A percentile compares a stretch with the other conserved stretches of the same genome.
Conservation (phyloP, 2,888 invertebrate genomes). For the Tribolium freemani region DNA sequence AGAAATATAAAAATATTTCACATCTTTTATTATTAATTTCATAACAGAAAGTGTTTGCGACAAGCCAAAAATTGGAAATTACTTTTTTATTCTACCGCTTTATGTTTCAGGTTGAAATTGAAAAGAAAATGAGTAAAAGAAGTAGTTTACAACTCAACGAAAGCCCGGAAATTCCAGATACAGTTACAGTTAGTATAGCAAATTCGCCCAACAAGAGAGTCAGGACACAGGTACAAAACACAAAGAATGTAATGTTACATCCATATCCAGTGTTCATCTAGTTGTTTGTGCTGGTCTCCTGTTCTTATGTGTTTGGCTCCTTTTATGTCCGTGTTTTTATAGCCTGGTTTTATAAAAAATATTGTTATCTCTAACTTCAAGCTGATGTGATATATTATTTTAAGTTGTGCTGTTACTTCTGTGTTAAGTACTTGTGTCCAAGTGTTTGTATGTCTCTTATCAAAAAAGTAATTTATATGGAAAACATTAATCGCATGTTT, state of each 20-base stretch:
- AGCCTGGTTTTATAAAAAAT: constrained; percentile 31
- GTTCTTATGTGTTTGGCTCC: constrained; percentile 22
- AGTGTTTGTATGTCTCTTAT: constrained; percentile 29
- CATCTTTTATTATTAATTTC: constrained; percentile 18
- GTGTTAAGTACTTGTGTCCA: constrained; percentile 28
- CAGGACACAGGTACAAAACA: constrained; percentile 16
- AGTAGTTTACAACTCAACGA: constrained; percentile 21
- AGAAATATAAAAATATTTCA: constrained; percentile 22
- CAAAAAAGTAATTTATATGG: constrained; percentile 25
- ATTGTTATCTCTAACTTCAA: constrained; percentile 30
- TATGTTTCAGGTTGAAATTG: constrained; percentile 14
- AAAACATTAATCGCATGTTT: constrained; percentile 28
- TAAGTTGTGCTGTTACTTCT: constrained; percentile 25
- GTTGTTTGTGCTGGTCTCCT: constrained; percentile 20
- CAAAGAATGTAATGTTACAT: constrained; percentile 27
- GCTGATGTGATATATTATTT: constrained; percentile 31
- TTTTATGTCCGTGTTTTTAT: constrained; percentile 18
- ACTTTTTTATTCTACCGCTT: constrained; percentile 17
- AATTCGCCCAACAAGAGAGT: constrained; percentile 29
- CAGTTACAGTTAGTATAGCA: constrained; percentile 24
- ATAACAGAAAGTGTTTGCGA: constrained; percentile 15
- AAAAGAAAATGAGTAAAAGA: constrained; percentile 25
- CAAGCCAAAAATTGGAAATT: constrained; percentile 21
- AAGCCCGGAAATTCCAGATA: neutral
- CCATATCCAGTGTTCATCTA: constrained; percentile 27